Percentiles rank a stretch among this genome's conserved stretches.
Conservation (phyloP, 2,797 vertebrate species). For the Tragelaphus eurycerus region DNA sequence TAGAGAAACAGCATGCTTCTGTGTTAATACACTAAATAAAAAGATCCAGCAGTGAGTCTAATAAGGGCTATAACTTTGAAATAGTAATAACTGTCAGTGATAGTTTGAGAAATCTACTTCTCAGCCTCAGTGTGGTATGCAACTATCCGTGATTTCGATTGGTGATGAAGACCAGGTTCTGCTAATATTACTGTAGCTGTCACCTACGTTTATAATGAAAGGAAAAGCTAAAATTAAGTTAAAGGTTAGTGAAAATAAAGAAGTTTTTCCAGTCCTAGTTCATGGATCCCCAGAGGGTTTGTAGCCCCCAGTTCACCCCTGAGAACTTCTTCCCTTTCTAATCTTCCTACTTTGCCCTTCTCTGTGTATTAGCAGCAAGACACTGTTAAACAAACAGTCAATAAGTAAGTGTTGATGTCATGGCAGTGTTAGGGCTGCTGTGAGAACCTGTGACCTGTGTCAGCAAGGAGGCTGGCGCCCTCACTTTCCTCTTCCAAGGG, state of each 20-base stretch:
- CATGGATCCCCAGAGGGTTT: background rate
- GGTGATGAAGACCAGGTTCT: background rate
- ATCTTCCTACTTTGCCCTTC: background rate
- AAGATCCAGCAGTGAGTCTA: background rate
- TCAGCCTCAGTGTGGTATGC: background rate
- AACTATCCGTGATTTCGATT: background rate
- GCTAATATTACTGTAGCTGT: background rate
- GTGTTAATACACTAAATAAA: background rate
- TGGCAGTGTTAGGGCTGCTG: accelerated
- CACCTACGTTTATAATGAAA: background rate
- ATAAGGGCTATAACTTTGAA: background rate
- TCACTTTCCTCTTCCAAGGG: background rate
- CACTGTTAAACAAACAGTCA: background rate
- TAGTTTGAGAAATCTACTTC: background rate
- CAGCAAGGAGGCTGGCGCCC: background rate
- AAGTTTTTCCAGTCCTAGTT: background rate
- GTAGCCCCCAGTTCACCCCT: background rate
- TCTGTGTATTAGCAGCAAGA: background rate
- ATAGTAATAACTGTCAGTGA: background rate
- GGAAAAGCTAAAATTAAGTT: background rate
- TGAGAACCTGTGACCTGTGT: background rate
- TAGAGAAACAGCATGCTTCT: background rate
- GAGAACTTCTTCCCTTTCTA: background rate
- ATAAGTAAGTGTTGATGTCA: background rate
- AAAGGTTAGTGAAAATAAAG: background rate